A percentile compares a stretch with the other conserved stretches of the same genome.
Conservation (phyloP, 2,888 invertebrate genomes). For the Pachymerium ferrugineum region DNA sequence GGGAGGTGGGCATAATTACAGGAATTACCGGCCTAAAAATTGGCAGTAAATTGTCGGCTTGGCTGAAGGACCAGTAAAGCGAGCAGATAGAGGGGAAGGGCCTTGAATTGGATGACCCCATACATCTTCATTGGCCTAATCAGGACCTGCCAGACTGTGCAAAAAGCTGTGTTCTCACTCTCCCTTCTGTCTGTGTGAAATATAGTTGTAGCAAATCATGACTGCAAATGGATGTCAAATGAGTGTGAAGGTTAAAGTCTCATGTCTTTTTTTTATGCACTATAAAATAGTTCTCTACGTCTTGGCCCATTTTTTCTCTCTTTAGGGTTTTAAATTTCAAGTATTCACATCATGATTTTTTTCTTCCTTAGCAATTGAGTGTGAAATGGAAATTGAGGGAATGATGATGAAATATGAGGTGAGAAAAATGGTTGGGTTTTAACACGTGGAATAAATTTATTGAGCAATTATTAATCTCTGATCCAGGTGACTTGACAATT, state of each 20-base stretch:
- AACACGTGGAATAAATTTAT: too few species aligned
- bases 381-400: conserved; percentile 2
- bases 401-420: not conserved
- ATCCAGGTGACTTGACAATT: too few species aligned
- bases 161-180: conserved; percentile 5
- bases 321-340: not conserved
- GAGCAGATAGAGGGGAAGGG: not conserved
- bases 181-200: conserved; percentile 1
- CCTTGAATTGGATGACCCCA: conserved; percentile 13
- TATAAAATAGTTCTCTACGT: not conserved
- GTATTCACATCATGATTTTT: not conserved
- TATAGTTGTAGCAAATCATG: conserved; percentile 8
- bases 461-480: too few species aligned
- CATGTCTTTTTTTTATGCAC: not conserved
- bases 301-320: too few species aligned
- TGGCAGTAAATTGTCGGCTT: conserved; percentile 13
- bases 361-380: not conserved
- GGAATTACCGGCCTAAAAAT: not conserved
- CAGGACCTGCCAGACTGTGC: conserved; percentile 3
- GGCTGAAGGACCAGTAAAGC: not conserved
- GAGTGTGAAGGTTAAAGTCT: conserved; percentile 13
- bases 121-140: conserved; percentile 13
- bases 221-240: conserved; percentile 13
- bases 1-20: not conserved
- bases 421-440: not conserved